Conservation (phyloP, 2,113 vertebrate genomes). For the Oceanites oceanicus region DNA sequence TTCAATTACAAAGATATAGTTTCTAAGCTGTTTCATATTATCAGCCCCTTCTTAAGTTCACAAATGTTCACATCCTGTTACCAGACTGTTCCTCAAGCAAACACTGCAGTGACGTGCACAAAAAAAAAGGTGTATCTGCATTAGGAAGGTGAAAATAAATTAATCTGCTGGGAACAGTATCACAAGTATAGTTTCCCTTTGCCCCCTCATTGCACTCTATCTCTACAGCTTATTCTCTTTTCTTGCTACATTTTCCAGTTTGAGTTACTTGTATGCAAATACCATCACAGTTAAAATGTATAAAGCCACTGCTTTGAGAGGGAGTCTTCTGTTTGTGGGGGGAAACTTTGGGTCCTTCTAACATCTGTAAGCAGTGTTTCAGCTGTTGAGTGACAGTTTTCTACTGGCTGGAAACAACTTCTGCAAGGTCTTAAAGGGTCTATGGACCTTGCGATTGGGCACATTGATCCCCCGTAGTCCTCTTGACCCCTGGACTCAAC, state of each 20-base stretch:
- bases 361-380: not conserved
- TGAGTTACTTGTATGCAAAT: not conserved
- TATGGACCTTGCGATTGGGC: not conserved
- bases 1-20: not conserved
- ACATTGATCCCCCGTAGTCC: not conserved
- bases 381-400: not conserved
- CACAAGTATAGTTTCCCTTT: not conserved
- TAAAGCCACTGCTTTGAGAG: not conserved
- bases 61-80: not conserved
- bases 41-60: not conserved
- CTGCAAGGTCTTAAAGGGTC: not conserved
- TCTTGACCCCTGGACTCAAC: not conserved
- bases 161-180: not conserved
- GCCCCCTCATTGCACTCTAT: not conserved
- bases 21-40: not conserved
- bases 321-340: not conserved
- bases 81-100: not conserved
- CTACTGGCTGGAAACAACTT: not conserved
- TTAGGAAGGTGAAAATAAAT: slow-evolving; percentile 3
- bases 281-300: not conserved
- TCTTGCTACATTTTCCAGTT: not conserved
- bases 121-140: not conserved
- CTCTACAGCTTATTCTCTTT: not conserved
- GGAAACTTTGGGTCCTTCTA: not conserved
- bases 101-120: not conserved